Conservation (phyloP, 2,888 invertebrate genomes). For the Spodoptera exigua region DNA sequence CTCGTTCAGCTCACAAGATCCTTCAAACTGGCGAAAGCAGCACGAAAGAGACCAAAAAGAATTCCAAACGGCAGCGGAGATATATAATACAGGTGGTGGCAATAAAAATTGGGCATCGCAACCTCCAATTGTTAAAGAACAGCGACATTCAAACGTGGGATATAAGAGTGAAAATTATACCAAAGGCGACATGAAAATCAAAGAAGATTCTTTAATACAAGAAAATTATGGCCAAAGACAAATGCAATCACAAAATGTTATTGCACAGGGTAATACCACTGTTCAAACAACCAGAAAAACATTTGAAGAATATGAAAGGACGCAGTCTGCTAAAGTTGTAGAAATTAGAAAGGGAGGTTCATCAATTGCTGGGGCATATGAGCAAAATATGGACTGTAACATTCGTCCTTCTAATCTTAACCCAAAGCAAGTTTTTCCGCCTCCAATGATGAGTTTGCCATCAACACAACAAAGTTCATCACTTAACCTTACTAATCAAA, state of each 20-base stretch:
- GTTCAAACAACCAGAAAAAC: conserved; percentile 91
- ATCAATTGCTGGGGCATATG: conserved; percentile 70
- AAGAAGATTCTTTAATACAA: conserved; percentile 78
- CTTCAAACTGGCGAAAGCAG: conserved; percentile 78
- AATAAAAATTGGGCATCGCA: conserved; percentile 79
- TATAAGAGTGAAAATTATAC: conserved; percentile 86
- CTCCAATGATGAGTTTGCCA: conserved; percentile 79
- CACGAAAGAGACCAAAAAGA: conserved; percentile 83
- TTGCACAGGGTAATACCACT: conserved; percentile 89
- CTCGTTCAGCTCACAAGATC: conserved; percentile 75
- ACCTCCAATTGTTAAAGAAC: conserved; percentile 84
- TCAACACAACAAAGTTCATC: conserved; percentile 77
- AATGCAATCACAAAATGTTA: conserved; percentile 85
- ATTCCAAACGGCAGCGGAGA: conserved; percentile 76
- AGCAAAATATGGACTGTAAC: conserved; percentile 76
- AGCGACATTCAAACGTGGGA: conserved; percentile 83
- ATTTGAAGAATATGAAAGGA: conserved; percentile 91
- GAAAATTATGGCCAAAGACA: conserved; percentile 83
- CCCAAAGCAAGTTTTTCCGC: conserved; percentile 82
- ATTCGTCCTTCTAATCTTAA: conserved; percentile 76
- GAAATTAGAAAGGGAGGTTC: conserved; percentile 89
- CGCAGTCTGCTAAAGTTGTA: conserved; percentile 90
- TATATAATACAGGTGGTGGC: conserved; percentile 68
- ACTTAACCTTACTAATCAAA: conserved; percentile 84
- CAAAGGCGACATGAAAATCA: conserved; percentile 75